phyloP scores from a whole-genome alignment of 2,797 vertebrate genomes.

The Periophthalmus magnuspinnatus region DNA sequence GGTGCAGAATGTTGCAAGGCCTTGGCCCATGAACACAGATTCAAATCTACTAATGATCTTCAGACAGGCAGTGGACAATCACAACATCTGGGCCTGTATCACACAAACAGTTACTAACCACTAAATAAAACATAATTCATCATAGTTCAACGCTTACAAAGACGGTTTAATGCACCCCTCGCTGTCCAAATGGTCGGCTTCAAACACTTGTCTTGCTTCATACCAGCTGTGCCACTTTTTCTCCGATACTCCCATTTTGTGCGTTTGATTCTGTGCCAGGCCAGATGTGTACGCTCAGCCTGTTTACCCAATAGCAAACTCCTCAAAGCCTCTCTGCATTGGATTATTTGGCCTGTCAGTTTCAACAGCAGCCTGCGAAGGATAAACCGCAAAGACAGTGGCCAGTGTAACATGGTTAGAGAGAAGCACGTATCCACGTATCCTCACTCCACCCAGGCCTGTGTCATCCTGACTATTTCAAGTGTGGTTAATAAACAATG shows the following conservation, averaged over 20 bases:
- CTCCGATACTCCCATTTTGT: slow-evolving; percentile 28
- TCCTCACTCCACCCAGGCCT: slow-evolving; percentile 33
- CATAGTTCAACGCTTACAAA: slow-evolving; percentile 11
- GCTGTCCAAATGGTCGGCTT: slow-evolving; percentile 11
- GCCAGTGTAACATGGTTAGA: slow-evolving; percentile 40
- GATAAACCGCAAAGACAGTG: slow-evolving; percentile 45
- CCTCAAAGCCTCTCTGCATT: slow-evolving; percentile 30
- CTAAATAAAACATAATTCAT: slow-evolving; percentile 17
- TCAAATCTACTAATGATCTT: slow-evolving; percentile 28
- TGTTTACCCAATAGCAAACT: slow-evolving; percentile 36
- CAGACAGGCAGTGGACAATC: slow-evolving; percentile 17
- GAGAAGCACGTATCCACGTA: slow-evolving; percentile 38
- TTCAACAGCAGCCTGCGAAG: slow-evolving; percentile 35
- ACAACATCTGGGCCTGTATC: slow-evolving; percentile 18
- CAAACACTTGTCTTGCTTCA: slow-evolving; percentile 23
- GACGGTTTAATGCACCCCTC: slow-evolving; percentile 6
- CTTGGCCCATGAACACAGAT: slow-evolving; percentile 19
- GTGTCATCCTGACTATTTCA: slow-evolving; percentile 30
- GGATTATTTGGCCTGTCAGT: slow-evolving; percentile 28
- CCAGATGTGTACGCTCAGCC: slow-evolving; percentile 40
- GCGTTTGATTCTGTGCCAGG: slow-evolving; percentile 48
- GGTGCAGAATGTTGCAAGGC: slow-evolving; percentile 35
- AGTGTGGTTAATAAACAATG: slow-evolving; percentile 26
- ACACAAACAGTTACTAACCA: slow-evolving; percentile 14
- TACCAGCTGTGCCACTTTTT: slow-evolving; percentile 37